Base-by-base conservation (phyloP, 2,888 invertebrate genomes). In the Odontocerum albicorne region DNA sequence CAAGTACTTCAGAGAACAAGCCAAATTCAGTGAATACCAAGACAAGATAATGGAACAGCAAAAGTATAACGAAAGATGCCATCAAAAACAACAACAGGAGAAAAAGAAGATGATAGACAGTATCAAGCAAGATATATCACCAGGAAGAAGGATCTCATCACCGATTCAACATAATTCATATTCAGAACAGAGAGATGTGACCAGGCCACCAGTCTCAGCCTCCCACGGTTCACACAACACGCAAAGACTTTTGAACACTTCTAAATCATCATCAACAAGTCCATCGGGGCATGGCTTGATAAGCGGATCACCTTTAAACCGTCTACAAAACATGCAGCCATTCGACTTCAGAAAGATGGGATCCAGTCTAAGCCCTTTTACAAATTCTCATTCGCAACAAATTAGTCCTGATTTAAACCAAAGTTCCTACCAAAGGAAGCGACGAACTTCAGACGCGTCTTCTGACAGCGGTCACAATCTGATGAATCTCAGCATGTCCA, bases 281-380 rank as follows among this genome's bases (percentile, higher is more conserved):
- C 42, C 52, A 16, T 53, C 57, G 15, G 20, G 35, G 35, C 46
- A 56, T 31, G 32, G 85, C 73, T 84, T 85, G 36, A 70, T 83
- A 19, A 82, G 84, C 62, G 80, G 83, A 21, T 89, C 91, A 7
- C 95, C 96, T 2, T 76, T 96, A 60, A 93, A 90, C 71, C 86
- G 92, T 65, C 79, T 96, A 42, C 94, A 95, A 74, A 95, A 88
- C 66, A 95, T 96, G 95, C 95, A 96, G 68, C 95, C 96, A 0
- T 94, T 94, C 70, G 95, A 96, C 71, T 95, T 90, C 68, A 84
- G 94, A 21, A 92, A 92, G 64, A 74, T 87, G 33, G 81, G 83
- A 50, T 77, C 81, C 15, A 71, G 74, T 19, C 38, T 56, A 13
- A 56, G 39, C 13, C 50, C 55, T 7, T 61, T 55, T 20, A 47